Evolutionary conservation across 2,888 invertebrate genomes (phyloP), one percentile per base, ranked within the genome.

Genomic region (Brenthis ino): DNA sequence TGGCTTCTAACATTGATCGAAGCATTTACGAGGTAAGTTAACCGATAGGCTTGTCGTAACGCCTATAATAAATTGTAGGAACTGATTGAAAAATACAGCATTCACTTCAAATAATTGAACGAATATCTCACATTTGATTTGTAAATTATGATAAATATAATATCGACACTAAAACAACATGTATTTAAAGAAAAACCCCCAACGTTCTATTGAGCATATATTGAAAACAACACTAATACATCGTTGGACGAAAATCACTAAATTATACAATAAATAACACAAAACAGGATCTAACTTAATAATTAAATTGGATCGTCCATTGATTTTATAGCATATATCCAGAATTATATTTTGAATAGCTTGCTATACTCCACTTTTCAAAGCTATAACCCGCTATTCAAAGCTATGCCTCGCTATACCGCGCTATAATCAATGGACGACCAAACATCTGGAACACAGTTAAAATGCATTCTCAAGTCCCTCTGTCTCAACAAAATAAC

Each of bases 11-110:
- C 37, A 61, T 5, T 47, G 43, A 50, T 56, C 28, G 14, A 61
- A 65, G 65, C 65, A 60, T 64, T 57, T 53, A 64, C 51, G 61
- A 65, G 65, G 69, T 50, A 60, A 50, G 60, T 14, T 50, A 50
- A 60, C 2, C 12, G 33, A 60, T 16, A 28, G 48, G 28, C 37
- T 50, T 24, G 60, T 50, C 50, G 50, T 28, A 28, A 28, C 48
- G 24, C 47, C 47, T 11, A 43, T 58, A 14, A 57, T 20, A 20
- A 24, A 3, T 50, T 43, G 37, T 33, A 60, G 60, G 50, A 60
- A 60, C 60, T 60, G 60, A 60, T 28, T 43, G 37, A 48, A 28
- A 43, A 13, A 28, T 24, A 60, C n/a, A 28, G 58, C 48, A 14
- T 28, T 48, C 37, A 11, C 37, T 11, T 43, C n/a, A 48, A 58